Base-by-base conservation (phyloP, 92 coral and sea anemone species). In the Phenganax stokvisi region DNA sequence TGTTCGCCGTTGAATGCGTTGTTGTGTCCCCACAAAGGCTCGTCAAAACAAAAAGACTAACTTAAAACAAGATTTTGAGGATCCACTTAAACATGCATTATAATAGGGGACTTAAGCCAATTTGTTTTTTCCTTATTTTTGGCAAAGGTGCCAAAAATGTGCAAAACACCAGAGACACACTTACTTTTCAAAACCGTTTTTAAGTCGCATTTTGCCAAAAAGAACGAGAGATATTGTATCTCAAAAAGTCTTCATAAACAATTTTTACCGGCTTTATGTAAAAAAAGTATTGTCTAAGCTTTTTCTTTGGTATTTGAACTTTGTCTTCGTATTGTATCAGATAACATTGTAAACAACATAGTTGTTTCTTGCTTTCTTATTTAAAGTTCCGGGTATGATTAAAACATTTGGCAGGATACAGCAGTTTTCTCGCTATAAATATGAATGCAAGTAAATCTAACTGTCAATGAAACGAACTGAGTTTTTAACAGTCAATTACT, bases 271-370 rank as follows among this genome's bases (percentile, higher is more conserved):
- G 5, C 53, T 37, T 30, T 68, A 28, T 37, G 68, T 9, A 68
- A 68, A 68, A 37, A 68, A 68, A 68, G 6, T 11, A 68, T 68
- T 68, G 72, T 66, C 31, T 6, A 11, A 68, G 47, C 5, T 10
- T 44, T 4, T 64, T 64, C 47, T 68, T 68, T 37, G 10, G 72
- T 66, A 61, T 68, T 37, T 9, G 54, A 30, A 30, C 54, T 68
- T 68, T 30, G 73, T 68, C 54, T 68, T 68, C 13, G 73, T 68
- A 68, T 68, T 68, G 73, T 68, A 68, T 68, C 73, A 68, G 13
- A 68, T 68, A 28, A 68, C 70, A 20, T 30, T 8, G 17, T 68
- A 68, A 3, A 37, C 31, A 68, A 9, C 28, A 44, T 9, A 5
- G 72, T 6, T 66, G 12, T 27, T 30, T 0, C 47, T 3, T 9